phyloP scores from a whole-genome alignment of 2,797 vertebrate species.

The Crenichthys baileyi region DNA sequence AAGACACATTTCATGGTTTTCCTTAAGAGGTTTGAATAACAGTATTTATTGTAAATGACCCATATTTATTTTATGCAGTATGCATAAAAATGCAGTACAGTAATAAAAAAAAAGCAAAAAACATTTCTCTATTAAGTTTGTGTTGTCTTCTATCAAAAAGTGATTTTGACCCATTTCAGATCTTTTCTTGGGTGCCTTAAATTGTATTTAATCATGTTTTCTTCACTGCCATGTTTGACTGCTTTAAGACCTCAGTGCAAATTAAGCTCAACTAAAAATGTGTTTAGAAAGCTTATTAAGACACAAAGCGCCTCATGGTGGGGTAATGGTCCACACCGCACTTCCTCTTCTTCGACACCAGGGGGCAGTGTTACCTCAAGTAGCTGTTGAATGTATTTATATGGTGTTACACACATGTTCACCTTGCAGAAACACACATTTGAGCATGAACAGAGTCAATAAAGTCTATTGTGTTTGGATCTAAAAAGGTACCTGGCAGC shows the following conservation, averaged over 20 bases:
- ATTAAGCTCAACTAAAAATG: conserved; percentile 16
- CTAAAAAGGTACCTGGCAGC: conserved; percentile 32
- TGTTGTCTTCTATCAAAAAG: no score
- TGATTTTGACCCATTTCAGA: no score
- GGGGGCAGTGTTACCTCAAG: conserved; percentile 55
- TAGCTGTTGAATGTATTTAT: not conserved
- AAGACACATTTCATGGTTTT: no score
- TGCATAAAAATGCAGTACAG: no score
- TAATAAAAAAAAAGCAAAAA: no score
- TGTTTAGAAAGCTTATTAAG: conserved; percentile 26
- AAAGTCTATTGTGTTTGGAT: conserved; percentile 32
- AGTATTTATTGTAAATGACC: no score
- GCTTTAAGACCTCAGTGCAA: conserved; percentile 18
- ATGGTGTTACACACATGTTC: not conserved
- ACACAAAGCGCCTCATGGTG: conserved; percentile 14
- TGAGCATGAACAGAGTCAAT: conserved; percentile 25
- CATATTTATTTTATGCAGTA: no score
- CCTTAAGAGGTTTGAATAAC: no score
- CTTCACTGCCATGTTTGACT: conserved; percentile 8
- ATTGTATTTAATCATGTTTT: not conserved
- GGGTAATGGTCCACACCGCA: not conserved
- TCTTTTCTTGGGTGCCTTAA: not conserved
- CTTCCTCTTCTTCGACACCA: conserved; percentile 13
- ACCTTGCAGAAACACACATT: not conserved
- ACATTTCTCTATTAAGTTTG: no score